phyloP scores from a whole-genome alignment of 2,113 vertebrate genomes.

The Triplophysa rosa region DNA sequence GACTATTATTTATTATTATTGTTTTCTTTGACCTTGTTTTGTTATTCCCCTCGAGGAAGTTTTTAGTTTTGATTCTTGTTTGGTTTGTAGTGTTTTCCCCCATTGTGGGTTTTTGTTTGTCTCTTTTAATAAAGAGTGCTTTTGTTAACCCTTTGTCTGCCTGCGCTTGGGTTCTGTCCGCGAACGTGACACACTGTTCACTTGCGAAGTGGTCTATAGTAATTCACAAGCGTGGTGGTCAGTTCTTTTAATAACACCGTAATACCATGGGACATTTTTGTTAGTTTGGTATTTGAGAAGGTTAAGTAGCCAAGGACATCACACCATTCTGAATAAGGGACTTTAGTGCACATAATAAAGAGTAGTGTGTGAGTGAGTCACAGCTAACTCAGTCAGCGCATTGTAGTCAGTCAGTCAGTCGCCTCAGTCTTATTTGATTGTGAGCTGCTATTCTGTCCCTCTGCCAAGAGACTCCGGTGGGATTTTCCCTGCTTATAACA shows the following conservation, averaged over 20 bases:
- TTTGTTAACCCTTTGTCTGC: too few relatives aligned
- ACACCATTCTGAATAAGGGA: constrained; percentile 18
- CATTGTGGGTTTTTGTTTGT: too few relatives aligned
- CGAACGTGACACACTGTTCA: too few relatives aligned
- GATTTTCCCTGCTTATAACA: constrained; percentile 33
- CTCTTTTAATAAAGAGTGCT: too few relatives aligned
- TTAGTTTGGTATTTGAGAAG: neutral
- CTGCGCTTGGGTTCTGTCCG: too few relatives aligned
- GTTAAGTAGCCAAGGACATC: constrained; percentile 21
- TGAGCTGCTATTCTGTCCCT: constrained; percentile 29
- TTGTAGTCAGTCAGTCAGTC: constrained; percentile 42
- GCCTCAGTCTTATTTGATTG: constrained; percentile 48
- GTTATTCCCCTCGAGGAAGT: too few relatives aligned
- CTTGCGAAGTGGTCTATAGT: too few relatives aligned
- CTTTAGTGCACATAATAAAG: constrained; percentile 38
- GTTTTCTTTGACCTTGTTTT: too few relatives aligned
- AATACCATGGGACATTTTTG: neutral
- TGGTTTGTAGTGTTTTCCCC: too few relatives aligned
- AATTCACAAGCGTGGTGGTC: too few relatives aligned
- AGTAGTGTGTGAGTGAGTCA: constrained; percentile 3
- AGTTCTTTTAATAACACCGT: neutral
- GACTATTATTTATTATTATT: too few relatives aligned
- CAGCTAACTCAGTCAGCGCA: constrained; percentile 21
- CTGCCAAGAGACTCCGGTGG: constrained; percentile 32
- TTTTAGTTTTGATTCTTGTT: too few relatives aligned